A percentile compares a stretch with the other conserved stretches of the same genome.
These are phyloP conservation scores for Poeciliopsis retropinna DNA, from an alignment of 2,113 vertebrate species.

Conservation along the genomic window DNA sequence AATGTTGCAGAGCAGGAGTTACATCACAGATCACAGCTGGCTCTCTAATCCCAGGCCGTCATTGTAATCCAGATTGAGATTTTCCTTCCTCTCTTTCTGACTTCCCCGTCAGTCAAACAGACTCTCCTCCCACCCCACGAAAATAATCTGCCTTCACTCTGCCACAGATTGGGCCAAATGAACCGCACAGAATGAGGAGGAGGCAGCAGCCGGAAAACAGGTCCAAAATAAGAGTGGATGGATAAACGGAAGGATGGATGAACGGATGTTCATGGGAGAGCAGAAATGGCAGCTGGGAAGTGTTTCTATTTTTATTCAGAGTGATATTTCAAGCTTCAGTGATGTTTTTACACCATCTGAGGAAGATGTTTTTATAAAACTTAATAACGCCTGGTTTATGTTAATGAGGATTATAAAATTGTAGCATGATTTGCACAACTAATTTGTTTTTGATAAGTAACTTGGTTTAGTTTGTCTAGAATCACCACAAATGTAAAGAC, in stretches of 20 bases:
- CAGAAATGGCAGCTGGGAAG: too few relatives aligned
- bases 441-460: too few relatives aligned
- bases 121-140: slow-evolving; percentile 1
- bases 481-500: too few relatives aligned
- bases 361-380: too few relatives aligned
- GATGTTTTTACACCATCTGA: too few relatives aligned
- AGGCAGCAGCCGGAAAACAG: not conserved
- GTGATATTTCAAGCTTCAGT: too few relatives aligned
- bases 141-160: slow-evolving; percentile 15
- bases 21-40: slow-evolving; percentile 69
- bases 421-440: too few relatives aligned
- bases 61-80: slow-evolving; percentile 75
- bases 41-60: slow-evolving; percentile 69
- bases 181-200: not conserved
- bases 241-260: not conserved
- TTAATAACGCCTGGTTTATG: too few relatives aligned
- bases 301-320: too few relatives aligned
- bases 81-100: slow-evolving; percentile 34
- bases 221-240: not conserved
- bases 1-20: slow-evolving; percentile 33
- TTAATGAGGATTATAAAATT: too few relatives aligned
- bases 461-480: too few relatives aligned
- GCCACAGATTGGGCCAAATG: not conserved
- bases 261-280: too few relatives aligned
- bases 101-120: slow-evolving; percentile 30